phyloP scores from a whole-genome alignment of 2,888 invertebrate genomes.

The Taenaris catops region DNA sequence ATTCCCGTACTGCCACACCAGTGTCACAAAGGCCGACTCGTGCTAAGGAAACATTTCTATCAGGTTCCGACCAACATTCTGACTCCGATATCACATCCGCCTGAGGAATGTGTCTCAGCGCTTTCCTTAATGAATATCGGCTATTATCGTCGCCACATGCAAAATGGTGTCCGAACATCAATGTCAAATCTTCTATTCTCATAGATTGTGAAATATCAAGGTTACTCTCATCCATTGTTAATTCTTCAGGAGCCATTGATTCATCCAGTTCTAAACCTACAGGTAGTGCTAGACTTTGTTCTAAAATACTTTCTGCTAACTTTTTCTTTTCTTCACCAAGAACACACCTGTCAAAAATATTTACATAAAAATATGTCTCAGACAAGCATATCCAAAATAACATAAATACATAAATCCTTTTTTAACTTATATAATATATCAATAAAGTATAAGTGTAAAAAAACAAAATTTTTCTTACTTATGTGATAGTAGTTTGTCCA shows the following conservation, averaged over 20 bases:
- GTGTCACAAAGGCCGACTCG: slow-evolving; percentile 83
- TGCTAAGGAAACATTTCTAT: slow-evolving; percentile 88
- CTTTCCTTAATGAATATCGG: slow-evolving; percentile 36
- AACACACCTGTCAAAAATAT: slow-evolving; percentile 50
- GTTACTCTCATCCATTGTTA: slow-evolving; percentile 67
- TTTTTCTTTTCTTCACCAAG: slow-evolving; percentile 71
- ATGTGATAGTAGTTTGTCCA: slow-evolving; percentile 82
- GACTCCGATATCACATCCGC: slow-evolving; percentile 81
- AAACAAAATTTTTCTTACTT: slow-evolving; percentile 75
- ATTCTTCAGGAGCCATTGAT: slow-evolving; percentile 64
- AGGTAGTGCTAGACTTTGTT: slow-evolving; percentile 69
- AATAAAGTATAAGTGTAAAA: too few relatives aligned
- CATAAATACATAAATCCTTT: too few relatives aligned
- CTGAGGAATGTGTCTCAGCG: slow-evolving; percentile 44
- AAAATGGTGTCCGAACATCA: slow-evolving; percentile 70
- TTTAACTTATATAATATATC: too few relatives aligned
- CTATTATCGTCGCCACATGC: slow-evolving; percentile 46
- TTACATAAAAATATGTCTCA: too few relatives aligned
- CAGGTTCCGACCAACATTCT: slow-evolving; percentile 93
- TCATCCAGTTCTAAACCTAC: slow-evolving; percentile 69
- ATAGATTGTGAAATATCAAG: slow-evolving; percentile 64
- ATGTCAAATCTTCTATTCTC: slow-evolving; percentile 64
- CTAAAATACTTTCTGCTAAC: slow-evolving; percentile 67
- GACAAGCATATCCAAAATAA: too few relatives aligned
- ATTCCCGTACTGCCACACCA: slow-evolving; percentile 43